Base-by-base conservation (phyloP, 2,113 vertebrate species). In the Hippocampus zosterae region DNA sequence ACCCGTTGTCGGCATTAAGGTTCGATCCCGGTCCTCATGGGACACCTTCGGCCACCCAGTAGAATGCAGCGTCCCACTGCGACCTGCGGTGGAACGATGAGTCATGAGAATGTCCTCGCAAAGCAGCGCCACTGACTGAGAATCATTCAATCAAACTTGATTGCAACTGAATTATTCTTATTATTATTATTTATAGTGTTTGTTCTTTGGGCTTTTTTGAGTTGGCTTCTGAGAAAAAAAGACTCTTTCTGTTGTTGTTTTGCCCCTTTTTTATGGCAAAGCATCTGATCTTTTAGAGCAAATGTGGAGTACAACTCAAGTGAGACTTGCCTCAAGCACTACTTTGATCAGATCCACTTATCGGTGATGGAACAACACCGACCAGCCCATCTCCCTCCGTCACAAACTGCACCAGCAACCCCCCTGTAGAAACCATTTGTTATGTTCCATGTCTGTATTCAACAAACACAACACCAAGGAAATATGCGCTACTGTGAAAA, bases 401-500 rank as follows among this genome's bases (percentile, higher is more conserved):
- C 74, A 87, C 79, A 71, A 73, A 88, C 65, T 71, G 81, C 88
- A 83, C 84, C 84, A 84, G 84, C 82, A 87, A 78, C 55, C 74
- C 78, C 79, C 75, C 74, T 74, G 75, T 86, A 71, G 84, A 88
- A 87, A 81, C 84, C 81, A 85, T 84, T 76, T 85, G 87, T 91
- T 77, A 83, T 87, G 85, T 86, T 86, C 81, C 81, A 74, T 89
- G 77, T 88, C 73, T 84, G 87, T 90, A 87, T 85, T 85, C 85
- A 88, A 89, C 76, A 86, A 88, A 85, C 81, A 68, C 71, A 50
- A 86, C 75, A 82, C 87, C 85, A 84, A 83, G 69, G 71, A 79
- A 87, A 83, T 82, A 83, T 84, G 80, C 84, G 88, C 86, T 86
- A 87, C 87, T 90, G 90, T 92, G 85, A 91, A 37, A 90, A 84